Conservation (phyloP, 2,888 invertebrate genomes). For the Euclidia mi region DNA sequence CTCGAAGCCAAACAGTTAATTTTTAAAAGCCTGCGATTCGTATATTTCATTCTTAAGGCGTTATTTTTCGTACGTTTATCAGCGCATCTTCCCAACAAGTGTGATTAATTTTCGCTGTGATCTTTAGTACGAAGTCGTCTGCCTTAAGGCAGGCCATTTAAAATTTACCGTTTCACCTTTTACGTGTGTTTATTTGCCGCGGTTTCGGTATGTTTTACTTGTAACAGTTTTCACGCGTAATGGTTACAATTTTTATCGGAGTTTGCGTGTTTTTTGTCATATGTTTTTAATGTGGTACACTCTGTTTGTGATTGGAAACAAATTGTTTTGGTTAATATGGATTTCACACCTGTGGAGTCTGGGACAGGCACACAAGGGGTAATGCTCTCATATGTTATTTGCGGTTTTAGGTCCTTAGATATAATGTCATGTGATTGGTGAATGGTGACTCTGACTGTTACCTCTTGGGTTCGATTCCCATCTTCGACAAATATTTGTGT, state of each 20-base stretch:
- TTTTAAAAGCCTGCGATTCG: conserved; percentile 68
- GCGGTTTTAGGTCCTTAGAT: too few species aligned
- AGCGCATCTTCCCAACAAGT: conserved; percentile 80
- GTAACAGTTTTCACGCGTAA: conserved; percentile 53
- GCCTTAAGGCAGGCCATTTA: conserved; percentile 73
- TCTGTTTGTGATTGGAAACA: not conserved
- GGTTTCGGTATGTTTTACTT: conserved; percentile 44
- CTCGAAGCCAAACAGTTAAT: conserved; percentile 76
- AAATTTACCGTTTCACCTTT: conserved; percentile 73
- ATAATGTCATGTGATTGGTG: too few species aligned
- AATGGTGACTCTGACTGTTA: too few species aligned
- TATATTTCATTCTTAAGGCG: conserved; percentile 76
- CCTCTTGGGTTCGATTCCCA: too few species aligned
- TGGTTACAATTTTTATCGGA: conserved; percentile 53
- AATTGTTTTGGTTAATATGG: too few species aligned
- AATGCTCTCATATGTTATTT: too few species aligned
- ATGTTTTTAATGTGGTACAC: not conserved
- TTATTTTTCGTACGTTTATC: conserved; percentile 84
- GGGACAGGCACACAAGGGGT: too few species aligned
- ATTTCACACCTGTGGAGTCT: too few species aligned
- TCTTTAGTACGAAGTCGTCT: conserved; percentile 71
- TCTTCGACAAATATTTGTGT: too few species aligned
- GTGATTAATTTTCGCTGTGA: conserved; percentile 79
- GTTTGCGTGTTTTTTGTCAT: conserved; percentile 5
- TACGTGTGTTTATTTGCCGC: conserved; percentile 59